These are phyloP conservation scores for Oryzias woworae DNA, from an alignment of 2,113 vertebrate species.

Conservation along the genomic window DNA sequence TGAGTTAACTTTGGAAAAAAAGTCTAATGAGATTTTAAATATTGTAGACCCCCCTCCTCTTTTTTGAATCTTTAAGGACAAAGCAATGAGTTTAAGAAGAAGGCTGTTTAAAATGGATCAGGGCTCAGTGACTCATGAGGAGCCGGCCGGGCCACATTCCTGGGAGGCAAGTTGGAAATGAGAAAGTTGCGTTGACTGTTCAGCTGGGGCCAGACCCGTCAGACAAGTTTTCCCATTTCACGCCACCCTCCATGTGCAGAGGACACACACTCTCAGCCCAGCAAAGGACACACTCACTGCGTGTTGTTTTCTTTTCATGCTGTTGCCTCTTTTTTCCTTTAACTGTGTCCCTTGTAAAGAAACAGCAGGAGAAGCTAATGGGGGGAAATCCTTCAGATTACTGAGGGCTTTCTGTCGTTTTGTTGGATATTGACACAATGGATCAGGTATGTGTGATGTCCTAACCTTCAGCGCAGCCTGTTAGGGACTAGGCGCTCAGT, in stretches of 20 bases:
- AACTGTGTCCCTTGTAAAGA: neutral
- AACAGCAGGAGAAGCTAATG: conserved; percentile 50
- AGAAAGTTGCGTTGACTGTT: conserved; percentile 13
- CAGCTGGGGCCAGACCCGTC: conserved; percentile 57
- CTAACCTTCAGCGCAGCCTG: too few species aligned
- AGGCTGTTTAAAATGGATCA: neutral
- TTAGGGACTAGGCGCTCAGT: too few species aligned
- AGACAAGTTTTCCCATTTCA: conserved; percentile 45
- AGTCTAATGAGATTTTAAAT: neutral
- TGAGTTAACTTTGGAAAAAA: neutral
- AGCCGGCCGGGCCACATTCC: conserved; percentile 71
- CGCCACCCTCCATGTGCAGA: conserved; percentile 26
- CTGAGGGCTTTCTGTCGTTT: neutral
- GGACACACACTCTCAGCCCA: conserved; percentile 5
- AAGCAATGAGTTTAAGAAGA: neutral
- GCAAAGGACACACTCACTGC: neutral
- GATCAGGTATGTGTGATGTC: conserved; percentile 55
- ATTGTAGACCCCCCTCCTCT: neutral
- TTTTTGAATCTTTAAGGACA: too few species aligned
- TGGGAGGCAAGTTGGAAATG: conserved; percentile 33
- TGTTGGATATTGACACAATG: conserved; percentile 37
- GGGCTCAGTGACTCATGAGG: conserved; percentile 44
- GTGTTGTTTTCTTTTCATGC: neutral
- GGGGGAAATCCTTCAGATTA: neutral
- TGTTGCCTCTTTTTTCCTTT: too few species aligned